Conservation (phyloP, 37 sponge, comb jelly and placozoan genomes). For the Theonella swinhoei region DNA sequence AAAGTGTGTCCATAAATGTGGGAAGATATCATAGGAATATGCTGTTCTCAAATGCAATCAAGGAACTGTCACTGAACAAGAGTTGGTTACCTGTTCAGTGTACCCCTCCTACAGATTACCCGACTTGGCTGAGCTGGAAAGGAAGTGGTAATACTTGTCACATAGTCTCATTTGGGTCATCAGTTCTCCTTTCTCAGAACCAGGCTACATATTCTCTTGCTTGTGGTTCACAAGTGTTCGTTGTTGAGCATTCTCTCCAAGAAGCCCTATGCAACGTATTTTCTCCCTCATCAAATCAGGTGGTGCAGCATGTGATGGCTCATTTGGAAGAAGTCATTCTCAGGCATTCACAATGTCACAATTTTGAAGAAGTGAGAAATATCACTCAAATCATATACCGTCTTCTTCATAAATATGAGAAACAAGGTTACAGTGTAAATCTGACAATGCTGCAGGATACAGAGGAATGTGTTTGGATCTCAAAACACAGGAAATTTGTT, state of each 20-base stretch:
- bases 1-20: neutral
- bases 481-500: conserved; percentile 34
- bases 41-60: conserved; percentile 10
- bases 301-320: neutral
- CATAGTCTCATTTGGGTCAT: conserved; percentile 4
- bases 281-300: neutral
- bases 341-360: neutral
- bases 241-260: neutral
- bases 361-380: neutral
- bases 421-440: neutral
- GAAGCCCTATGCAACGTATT: neutral
- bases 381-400: neutral
- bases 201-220: neutral
- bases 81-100: conserved; percentile 52
- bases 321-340: neutral
- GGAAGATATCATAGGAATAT: neutral
- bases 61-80: neutral
- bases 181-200: conserved; percentile 4
- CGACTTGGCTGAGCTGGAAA: conserved; percentile 39
- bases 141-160: conserved; percentile 28
- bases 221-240: conserved; percentile 50
- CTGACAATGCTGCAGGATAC: neutral
- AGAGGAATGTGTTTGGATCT: conserved; percentile 41
- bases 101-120: conserved; percentile 28
- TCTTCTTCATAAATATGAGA: neutral